These are phyloP conservation scores for Abramis brama DNA, from an alignment of 2,113 vertebrate species.

Conservation along the genomic window DNA sequence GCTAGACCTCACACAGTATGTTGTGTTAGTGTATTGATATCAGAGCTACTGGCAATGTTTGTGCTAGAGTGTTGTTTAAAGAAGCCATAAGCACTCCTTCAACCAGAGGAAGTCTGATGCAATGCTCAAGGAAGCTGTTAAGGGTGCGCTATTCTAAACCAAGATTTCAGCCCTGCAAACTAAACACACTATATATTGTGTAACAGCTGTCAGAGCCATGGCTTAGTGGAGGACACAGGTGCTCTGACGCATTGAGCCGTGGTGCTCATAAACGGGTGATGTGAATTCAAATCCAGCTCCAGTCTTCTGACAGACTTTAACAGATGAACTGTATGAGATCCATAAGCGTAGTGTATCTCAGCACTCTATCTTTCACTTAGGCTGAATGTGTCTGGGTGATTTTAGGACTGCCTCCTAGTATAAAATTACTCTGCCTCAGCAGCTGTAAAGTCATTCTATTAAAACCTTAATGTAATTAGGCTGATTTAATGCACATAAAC, in stretches of 20 bases:
- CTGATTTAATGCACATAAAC: constrained; percentile 40
- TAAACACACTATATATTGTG: background rate
- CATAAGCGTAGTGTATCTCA: background rate
- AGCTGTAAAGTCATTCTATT: constrained; percentile 15
- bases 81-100: background rate
- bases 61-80: background rate
- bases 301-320: background rate
- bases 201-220: background rate
- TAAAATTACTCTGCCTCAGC: constrained; percentile 24
- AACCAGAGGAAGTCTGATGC: background rate
- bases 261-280: background rate
- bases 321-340: background rate
- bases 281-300: background rate
- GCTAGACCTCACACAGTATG: constrained; percentile 20
- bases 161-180: background rate
- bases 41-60: constrained; percentile 7
- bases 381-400: constrained; percentile 13
- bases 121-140: background rate
- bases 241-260: background rate
- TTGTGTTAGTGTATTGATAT: background rate
- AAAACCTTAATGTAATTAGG: constrained; percentile 2
- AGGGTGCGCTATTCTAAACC: background rate
- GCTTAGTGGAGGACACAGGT: background rate
- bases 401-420: constrained; percentile 4
- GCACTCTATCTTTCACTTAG: constrained; percentile 6